Evolutionary conservation across 2,797 vertebrate genomes (phyloP), one percentile per base, ranked within the genome.

Genomic region (Apogon talboti): DNA sequence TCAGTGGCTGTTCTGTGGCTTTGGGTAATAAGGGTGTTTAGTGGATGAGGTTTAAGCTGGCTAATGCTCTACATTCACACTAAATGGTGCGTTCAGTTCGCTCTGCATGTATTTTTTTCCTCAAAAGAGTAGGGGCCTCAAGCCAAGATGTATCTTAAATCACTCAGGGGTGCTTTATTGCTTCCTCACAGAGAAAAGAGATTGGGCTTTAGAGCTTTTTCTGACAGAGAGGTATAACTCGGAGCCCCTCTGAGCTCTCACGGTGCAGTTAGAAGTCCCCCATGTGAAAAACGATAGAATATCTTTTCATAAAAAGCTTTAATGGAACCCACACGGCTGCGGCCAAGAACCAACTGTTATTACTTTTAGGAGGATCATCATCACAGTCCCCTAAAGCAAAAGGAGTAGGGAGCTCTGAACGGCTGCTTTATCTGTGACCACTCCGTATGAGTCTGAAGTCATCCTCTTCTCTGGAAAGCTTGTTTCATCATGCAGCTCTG

Each of bases 121-220:
- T 83, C 57, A 82, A 87, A 87, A 86, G 76, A 77, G 60, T 30
- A 48, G 37, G 60, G 65, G 82, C 82, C 77, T 50, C 56, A 47
- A 78, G 74, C 76, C 67, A 84, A 61, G 59, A 71, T 66, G 68
- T 53, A 74, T 73, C 78, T 82, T 86, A 86, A 92, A 89, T 89
- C 84, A 83, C 76, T 78, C 75, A 12, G 54, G 63, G 72, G 67
- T 73, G 42, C 68, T 84, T 90, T 87, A 87, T 84, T 70, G 76
- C 89, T 91, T 91, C 84, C 84, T 83, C 68, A 66, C 68, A 65
- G 71, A 77, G 83, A 86, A 87, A 92, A 71, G 56, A 83, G 83
- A 82, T 83, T 58, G 79, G 59, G 64, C 71, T 82, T 83, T 71
- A 59, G 74, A 82, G 83, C 78, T 55, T 59, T 58, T 66, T 74